Conservation (phyloP, 2,888 invertebrate genomes). For the Melangyna quadrimaculata region DNA sequence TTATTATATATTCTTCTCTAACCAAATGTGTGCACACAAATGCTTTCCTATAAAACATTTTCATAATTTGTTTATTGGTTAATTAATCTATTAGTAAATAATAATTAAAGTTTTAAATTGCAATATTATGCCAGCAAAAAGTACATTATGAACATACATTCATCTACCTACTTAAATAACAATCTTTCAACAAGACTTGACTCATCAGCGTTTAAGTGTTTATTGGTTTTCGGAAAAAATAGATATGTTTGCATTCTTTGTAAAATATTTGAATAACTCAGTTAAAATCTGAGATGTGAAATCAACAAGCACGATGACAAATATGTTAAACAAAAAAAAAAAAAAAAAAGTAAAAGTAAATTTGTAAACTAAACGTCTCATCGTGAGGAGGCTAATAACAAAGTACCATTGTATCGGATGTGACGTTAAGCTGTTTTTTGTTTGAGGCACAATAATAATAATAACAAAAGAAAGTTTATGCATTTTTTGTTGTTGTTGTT, state of each 20-base stretch:
- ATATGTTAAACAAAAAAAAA: too few species aligned
- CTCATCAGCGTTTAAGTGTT: background rate
- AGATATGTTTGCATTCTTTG: constrained; percentile 28
- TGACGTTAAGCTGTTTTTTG: constrained; percentile 12
- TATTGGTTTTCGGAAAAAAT: background rate
- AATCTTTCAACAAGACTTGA: background rate
- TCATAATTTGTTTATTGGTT: background rate
- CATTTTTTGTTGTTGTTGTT: background rate
- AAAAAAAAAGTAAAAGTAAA: constrained; percentile 29
- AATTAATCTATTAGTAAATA: background rate
- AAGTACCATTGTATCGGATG: constrained; percentile 16
- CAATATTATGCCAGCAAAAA: background rate
- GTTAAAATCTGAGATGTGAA: constrained; percentile 3
- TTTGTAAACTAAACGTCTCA: background rate
- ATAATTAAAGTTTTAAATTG: background rate
- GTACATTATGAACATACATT: background rate
- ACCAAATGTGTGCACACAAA: background rate
- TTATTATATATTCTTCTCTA: background rate
- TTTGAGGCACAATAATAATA: background rate
- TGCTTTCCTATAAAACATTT: background rate
- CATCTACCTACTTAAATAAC: background rate
- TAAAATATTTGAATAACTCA: constrained; percentile 31
- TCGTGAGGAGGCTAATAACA: background rate
- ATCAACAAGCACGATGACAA: constrained; percentile 4
- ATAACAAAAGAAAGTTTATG: constrained; percentile 31